phyloP scores from a whole-genome alignment of 2,888 invertebrate genomes.

The Drosophila paramelanica region DNA sequence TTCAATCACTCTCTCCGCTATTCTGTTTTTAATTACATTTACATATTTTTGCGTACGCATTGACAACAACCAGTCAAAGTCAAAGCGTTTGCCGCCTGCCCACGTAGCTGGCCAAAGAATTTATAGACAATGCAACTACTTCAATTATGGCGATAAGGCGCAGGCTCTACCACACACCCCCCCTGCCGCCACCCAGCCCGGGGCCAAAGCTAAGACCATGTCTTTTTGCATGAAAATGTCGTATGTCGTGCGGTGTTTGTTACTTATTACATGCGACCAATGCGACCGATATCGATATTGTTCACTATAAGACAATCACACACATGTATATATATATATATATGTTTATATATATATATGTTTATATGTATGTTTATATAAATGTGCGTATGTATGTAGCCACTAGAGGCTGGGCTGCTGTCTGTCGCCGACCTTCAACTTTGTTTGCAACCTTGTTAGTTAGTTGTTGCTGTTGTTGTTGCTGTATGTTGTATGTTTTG shows the following conservation, averaged over 20 bases:
- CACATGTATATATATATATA: constrained; percentile 1
- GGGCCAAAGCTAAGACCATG: constrained; percentile 25
- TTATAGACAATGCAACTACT: constrained; percentile 80
- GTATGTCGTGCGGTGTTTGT: constrained; percentile 79
- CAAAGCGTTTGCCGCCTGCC: constrained; percentile 69
- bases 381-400: constrained; percentile 12
- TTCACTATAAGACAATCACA: constrained; percentile 30
- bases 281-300: constrained; percentile 74
- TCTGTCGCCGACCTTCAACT: constrained; percentile 73
- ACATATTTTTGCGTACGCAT: constrained; percentile 73
- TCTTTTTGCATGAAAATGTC: constrained; percentile 79
- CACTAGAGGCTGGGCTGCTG: constrained; percentile 30
- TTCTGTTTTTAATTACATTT: constrained; percentile 65
- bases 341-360: background rate
- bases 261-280: constrained; percentile 75
- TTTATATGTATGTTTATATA: background rate
- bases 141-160: constrained; percentile 76
- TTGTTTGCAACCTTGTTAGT: constrained; percentile 76
- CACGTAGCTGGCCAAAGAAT: constrained; percentile 74
- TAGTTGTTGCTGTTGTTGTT: constrained; percentile 43
- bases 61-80: constrained; percentile 59
- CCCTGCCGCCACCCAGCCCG: background rate
- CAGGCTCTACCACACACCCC: constrained; percentile 19
- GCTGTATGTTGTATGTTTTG: constrained; percentile 21
- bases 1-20: background rate